These are phyloP conservation scores for Delia radicum DNA, from an alignment of 1,140 invertebrate species.

Conservation along the genomic window DNA sequence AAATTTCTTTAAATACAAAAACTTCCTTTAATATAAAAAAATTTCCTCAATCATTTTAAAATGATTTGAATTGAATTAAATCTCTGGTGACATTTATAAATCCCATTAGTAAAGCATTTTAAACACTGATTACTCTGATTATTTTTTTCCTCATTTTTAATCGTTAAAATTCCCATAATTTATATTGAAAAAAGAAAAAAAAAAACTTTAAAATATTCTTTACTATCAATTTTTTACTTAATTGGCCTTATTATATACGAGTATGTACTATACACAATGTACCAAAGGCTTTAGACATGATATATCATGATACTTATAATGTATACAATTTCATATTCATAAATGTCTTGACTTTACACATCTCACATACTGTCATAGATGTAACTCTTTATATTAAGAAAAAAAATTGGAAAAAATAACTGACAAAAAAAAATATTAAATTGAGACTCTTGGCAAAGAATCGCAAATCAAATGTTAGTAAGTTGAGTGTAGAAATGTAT, in stretches of 20 bases:
- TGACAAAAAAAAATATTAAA: not conserved
- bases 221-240: constrained; percentile 7
- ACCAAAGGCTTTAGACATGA: too few species aligned
- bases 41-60: too few species aligned
- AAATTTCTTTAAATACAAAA: too few species aligned
- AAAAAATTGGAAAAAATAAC: not conserved
- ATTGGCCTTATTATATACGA: constrained; percentile 12
- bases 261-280: too few species aligned
- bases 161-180: constrained; percentile 17
- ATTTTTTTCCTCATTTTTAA: not conserved
- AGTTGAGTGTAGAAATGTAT: not conserved
- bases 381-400: not conserved
- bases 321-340: constrained; percentile 23
- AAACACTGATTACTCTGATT: constrained; percentile 11
- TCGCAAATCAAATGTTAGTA: not conserved
- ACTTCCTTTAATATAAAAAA: too few species aligned
- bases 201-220: constrained; percentile 7
- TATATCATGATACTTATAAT: not conserved
- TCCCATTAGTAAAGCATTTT: constrained; percentile 19
- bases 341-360: constrained; percentile 16
- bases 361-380: not conserved
- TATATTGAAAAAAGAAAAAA: not conserved
- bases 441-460: not conserved
- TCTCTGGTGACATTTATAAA: constrained; percentile 15
- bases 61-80: not conserved